Evolutionary conservation across 2,113 vertebrate species (phyloP), one percentile per base, ranked within the genome.

Genomic region (Vulpes ferrilata): DNA sequence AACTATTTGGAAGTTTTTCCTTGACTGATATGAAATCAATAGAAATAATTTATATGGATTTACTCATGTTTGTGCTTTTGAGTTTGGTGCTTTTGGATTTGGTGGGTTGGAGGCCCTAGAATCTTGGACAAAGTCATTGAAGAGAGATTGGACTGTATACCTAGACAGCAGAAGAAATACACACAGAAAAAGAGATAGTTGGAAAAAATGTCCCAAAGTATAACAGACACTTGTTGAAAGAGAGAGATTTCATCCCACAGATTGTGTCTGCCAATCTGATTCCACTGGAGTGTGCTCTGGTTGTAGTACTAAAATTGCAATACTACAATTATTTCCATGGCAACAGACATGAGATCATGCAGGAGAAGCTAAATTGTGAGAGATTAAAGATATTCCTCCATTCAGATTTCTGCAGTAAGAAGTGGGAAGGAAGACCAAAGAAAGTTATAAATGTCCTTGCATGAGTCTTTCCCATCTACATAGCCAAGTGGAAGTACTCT

Each of bases 311-410:
- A 86, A 97, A 98, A 97, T 97, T 96, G 95, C 71, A 89, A 98
- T 96, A 96, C 97, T 97, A 97, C 97, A 97, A 98, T 97, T 97
- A 98, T 98, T 98, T 98, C 98, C 98, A 98, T 98, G 96, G 98
- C 96, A 98, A 98, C 97, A 97, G 96, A 85, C 96, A 92, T 96
- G 97, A 96, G 97, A 98, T 98, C 92, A 98, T 93, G 90, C 88
- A 98, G 95, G 97, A 98, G 51, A 97, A 98, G 95, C 92, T 96
- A 96, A 98, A 94, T 48, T 95, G 92, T 88, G 78, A 97, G 93
- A 98, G 88, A 97, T 69, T 73, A 51, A 92, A 98, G 96, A 98
- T 85, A 43, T 27, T 81, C 85, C 84, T 93, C 92, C 85, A 94
- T 95, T 98, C 88, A 97, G 90, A 95, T 82, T 94, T 96, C 73